Conservation (phyloP, 2,888 invertebrate genomes). For the Cistogaster globosa region DNA sequence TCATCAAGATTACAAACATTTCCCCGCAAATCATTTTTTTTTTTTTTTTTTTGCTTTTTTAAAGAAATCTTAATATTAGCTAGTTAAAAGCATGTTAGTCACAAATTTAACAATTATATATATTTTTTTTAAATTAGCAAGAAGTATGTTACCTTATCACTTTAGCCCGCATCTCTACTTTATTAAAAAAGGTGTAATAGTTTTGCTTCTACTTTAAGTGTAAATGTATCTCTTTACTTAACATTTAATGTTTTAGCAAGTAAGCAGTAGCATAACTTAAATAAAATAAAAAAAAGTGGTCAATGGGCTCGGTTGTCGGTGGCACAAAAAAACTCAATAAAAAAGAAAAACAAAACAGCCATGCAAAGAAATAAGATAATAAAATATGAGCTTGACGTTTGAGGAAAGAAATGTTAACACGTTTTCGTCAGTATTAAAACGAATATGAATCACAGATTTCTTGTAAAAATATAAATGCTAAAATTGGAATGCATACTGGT, state of each 20-base stretch:
- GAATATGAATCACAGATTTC: slow-evolving; percentile 70
- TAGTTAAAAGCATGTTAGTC: background rate
- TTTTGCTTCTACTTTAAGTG: slow-evolving; percentile 11
- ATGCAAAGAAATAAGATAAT: slow-evolving; percentile 19
- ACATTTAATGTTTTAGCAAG: slow-evolving; percentile 54
- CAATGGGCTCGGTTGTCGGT: slow-evolving; percentile 69
- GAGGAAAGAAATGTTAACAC: slow-evolving; percentile 72
- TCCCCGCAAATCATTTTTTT: background rate
- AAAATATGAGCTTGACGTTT: slow-evolving; percentile 49
- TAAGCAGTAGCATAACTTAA: slow-evolving; percentile 6
- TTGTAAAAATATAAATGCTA: slow-evolving; percentile 60
- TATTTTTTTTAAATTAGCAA: background rate
- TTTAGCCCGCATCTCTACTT: background rate
- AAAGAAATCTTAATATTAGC: too few species aligned
- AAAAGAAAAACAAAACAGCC: too few species aligned
- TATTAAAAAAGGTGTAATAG: slow-evolving; percentile 10
- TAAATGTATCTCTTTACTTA: slow-evolving; percentile 37
- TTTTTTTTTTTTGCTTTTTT: too few species aligned
- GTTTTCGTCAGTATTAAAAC: slow-evolving; percentile 64
- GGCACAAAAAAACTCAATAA: slow-evolving; percentile 12
- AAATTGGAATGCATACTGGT: slow-evolving; percentile 60
- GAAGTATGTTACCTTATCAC: slow-evolving; percentile 22
- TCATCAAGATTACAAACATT: too few species aligned
- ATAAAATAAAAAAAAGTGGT: slow-evolving; percentile 38
- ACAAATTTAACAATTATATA: too few species aligned